Evolutionary conservation across 2,797 vertebrate genomes (phyloP).

Genomic region (Propithecus deckenii): DNA sequence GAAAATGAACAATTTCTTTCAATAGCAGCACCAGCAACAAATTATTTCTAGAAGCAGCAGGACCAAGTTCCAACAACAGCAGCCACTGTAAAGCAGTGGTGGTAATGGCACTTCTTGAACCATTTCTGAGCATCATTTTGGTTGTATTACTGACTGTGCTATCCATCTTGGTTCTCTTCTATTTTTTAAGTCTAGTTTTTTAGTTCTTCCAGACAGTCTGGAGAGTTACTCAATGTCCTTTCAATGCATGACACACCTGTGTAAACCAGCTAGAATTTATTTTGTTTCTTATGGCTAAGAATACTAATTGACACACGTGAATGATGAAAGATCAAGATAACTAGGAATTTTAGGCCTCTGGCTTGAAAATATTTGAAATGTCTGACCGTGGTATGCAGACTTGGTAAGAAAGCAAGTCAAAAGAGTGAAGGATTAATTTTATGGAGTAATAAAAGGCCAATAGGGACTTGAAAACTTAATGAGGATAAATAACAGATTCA

Average conservation of each 20-base stretch:
- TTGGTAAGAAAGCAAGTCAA: background rate
- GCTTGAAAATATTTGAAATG: background rate
- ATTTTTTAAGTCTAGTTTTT: background rate
- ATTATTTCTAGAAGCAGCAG: background rate
- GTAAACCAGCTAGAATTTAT: background rate
- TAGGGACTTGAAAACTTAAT: background rate
- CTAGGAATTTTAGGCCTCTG: background rate
- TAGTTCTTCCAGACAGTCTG: background rate
- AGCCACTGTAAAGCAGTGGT: accelerated
- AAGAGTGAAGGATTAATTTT: background rate
- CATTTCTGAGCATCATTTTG: background rate
- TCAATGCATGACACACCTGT: background rate
- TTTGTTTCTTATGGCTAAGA: background rate
- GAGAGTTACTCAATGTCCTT: background rate
- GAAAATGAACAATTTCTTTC: background rate
- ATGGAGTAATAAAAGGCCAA: background rate
- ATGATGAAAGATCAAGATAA: background rate
- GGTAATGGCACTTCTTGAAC: background rate
- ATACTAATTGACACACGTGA: background rate
- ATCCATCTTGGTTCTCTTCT: background rate
- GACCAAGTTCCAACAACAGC: background rate
- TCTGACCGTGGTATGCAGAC: background rate
- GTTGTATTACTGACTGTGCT: background rate
- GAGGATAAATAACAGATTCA: background rate
- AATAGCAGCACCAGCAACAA: background rate